Evolutionary conservation across 2,113 vertebrate genomes (phyloP), one percentile per base, ranked within the genome.

Genomic region (Ceuthmochares aereus): DNA sequence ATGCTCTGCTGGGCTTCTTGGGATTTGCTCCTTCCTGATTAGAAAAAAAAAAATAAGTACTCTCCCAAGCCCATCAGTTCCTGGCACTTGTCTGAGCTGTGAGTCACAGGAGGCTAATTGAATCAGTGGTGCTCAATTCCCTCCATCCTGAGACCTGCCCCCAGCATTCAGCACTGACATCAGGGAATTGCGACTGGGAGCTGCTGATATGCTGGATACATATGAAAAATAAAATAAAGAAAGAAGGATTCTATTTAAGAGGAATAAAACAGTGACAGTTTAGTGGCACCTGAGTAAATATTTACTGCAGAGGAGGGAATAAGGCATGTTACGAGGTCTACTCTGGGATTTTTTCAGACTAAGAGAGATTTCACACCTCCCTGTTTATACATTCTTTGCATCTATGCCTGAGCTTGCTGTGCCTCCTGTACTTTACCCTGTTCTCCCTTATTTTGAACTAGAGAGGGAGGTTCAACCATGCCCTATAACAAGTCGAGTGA

Each of bases 91-190:
- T 83, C 36, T 69, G 90, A 87, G 63, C 85, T 0, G 0, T 92
- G 90, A 97, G 88, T 97, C 96, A 93, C 92, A 37, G 92, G 90
- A 95, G 93, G 89, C 84, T 94, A 93, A 95, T 85, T 96, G 95
- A 96, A 95, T 90, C 89, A 78, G 89, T 42, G 89, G 87, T 21
- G 73, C 86, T 94, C 89, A 32, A 40, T 91, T 93, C 89, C 69
- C 69, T 93, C 84, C 66, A 81, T 62, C 76, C 86, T 1, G 1
- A 88, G 86, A 70, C 59, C 76, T 94, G 69, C 60, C 58, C 74
- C 64, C 64, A 37, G 42, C 70, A 88, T 82, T 75, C 78, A 7
- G 52, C 81, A 72, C 49, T 0, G 1, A 40, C 8, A 2, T 69
- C 67, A 54, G 88, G 88, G 95, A 83, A 27, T 63, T 66, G 68